Base-by-base conservation (phyloP, 2,113 vertebrate genomes). In the Litocranius walleri region DNA sequence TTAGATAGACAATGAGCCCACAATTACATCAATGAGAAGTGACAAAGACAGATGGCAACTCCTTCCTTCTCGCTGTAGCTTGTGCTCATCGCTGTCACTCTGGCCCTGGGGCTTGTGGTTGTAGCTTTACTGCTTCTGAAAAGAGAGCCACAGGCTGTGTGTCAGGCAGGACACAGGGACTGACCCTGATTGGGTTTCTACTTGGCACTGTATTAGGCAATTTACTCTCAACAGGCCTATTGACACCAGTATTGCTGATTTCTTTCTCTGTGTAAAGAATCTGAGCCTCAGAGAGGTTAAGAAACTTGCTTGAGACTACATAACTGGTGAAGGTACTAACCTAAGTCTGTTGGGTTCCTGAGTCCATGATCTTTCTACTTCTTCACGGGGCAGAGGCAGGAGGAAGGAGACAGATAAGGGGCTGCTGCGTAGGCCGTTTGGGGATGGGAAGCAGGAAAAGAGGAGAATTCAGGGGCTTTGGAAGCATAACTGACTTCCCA, bases 61-160 rank as follows among this genome's bases (percentile, higher is more conserved):
- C 29, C 11, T 50, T 52, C 17, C 13, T 33, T 74, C 50, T 80
- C 56, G 14, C 52, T 45, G 1, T 62, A 71, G 43, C 33, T 21
- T 1, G 0, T 8, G 6, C 43, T 86, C 29, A 12, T 43, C 1
- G 0, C 15, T 1, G 6, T 59, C 48, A 45, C 61, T 77, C 19
- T 52, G 91, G 48, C 29, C 67, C 48, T 16, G 43, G 52, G 25
- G 29, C 25, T 29, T 86, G 15, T 86, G 93, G 33, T 19, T 40
- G 50, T 2, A 21, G 27, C 19, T 89, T 48, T 7, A 19, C 87
- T 83, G 45, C 43, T 59, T 90, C 45, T 91, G 81, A 52, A 48
- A 90, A 91, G 57, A 61, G n/a, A 33, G 5, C 40, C 11, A 2
- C 13, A 40, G 48, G 40, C 27, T 86, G 27, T 48, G 40, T 17